Percentiles rank a stretch among this genome's conserved stretches.
Evolutionary conservation across 2,113 vertebrate genomes (phyloP).

Genomic region (Xiphorhynchus elegans): DNA sequence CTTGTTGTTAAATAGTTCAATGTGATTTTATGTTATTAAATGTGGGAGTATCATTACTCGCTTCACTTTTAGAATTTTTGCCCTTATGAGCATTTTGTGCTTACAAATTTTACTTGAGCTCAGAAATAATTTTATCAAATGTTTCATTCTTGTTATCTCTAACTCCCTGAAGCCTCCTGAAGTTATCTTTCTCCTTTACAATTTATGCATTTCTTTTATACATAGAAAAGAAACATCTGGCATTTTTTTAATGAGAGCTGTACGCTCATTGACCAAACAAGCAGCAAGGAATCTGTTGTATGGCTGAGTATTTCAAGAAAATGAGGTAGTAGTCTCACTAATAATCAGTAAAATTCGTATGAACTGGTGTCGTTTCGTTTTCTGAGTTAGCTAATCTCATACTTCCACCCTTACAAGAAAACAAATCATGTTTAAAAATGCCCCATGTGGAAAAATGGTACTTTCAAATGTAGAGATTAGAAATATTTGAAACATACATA

Average conservation of each 20-base stretch:
- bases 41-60: background rate
- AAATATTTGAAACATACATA: background rate
- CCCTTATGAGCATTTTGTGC: background rate
- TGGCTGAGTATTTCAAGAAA: slow-evolving; percentile 36
- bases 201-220: background rate
- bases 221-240: slow-evolving; percentile 37
- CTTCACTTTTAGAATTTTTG: background rate
- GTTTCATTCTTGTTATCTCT: background rate
- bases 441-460: background rate
- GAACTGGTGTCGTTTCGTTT: background rate
- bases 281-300: slow-evolving; percentile 15
- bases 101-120: background rate
- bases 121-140: background rate
- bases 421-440: background rate
- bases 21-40: background rate
- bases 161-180: background rate
- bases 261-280: background rate
- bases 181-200: background rate
- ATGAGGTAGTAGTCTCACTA: background rate
- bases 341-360: background rate
- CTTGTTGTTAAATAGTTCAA: background rate
- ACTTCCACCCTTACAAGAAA: background rate
- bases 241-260: slow-evolving; percentile 24
- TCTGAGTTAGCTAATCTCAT: background rate
- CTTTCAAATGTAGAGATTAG: background rate